Evolutionary conservation across 2,113 vertebrate genomes (phyloP).

Genomic region (Miniopterus natalensis): DNA sequence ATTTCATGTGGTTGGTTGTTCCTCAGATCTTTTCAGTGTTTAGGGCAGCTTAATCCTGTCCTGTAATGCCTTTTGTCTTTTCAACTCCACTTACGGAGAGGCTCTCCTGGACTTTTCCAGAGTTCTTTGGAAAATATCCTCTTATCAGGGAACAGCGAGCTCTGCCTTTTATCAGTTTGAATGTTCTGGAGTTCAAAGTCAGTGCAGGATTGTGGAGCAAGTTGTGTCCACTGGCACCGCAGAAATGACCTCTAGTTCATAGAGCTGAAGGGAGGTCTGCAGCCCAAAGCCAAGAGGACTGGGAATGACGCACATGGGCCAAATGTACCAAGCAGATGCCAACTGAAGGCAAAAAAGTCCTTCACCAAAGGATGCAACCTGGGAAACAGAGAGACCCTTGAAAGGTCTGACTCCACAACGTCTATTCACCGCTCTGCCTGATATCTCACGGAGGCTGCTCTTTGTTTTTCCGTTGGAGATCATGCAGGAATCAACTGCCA

Average conservation of each 20-base stretch:
- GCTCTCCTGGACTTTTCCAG: background rate
- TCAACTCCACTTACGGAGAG: background rate
- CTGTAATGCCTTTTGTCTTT: background rate
- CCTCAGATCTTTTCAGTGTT: background rate
- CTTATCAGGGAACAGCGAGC: background rate
- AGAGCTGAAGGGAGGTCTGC: background rate
- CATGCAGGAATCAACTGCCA: conserved; percentile 91
- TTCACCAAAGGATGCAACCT: conserved; percentile 17
- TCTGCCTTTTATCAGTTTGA: background rate
- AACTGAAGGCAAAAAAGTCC: background rate
- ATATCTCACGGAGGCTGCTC: conserved; percentile 82
- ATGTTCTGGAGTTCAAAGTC: background rate
- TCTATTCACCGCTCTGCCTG: conserved; percentile 74
- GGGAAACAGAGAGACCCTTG: conserved; percentile 1
- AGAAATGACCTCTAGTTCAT: background rate
- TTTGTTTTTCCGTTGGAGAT: conserved; percentile 88
- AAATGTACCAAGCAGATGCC: background rate
- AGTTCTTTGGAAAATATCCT: background rate
- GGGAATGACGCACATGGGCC: background rate
- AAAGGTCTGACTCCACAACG: conserved; percentile 74
- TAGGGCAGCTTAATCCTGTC: background rate
- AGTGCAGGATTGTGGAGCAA: background rate
- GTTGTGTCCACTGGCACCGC: background rate
- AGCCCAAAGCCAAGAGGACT: background rate
- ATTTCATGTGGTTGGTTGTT: background rate